phyloP scores from a whole-genome alignment of 2,888 invertebrate species.

The Drosophila mulleri region DNA sequence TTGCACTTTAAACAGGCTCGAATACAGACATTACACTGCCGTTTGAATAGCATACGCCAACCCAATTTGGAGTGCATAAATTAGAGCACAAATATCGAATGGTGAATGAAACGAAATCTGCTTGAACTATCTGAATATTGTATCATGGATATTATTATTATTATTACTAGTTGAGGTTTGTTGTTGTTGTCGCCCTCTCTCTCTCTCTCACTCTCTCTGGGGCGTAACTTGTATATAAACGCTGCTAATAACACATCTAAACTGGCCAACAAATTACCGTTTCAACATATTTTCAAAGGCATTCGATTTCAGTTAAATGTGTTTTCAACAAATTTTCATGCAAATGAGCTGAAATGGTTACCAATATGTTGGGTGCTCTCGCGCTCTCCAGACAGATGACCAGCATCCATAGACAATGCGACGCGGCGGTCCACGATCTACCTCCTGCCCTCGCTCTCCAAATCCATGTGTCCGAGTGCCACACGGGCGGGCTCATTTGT shows the following conservation, averaged over 20 bases:
- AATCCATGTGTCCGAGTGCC: slow-evolving; percentile 24
- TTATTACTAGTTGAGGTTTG: neutral
- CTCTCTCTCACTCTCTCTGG: slow-evolving; percentile 10
- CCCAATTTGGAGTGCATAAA: slow-evolving; percentile 70
- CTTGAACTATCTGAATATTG: slow-evolving; percentile 29
- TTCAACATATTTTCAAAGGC: slow-evolving; percentile 62
- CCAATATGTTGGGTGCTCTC: slow-evolving; percentile 13
- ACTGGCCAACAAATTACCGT: slow-evolving; percentile 80
- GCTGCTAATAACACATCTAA: slow-evolving; percentile 77
- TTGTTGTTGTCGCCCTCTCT: neutral
- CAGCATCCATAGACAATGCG: slow-evolving; percentile 75
- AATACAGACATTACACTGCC: slow-evolving; percentile 79
- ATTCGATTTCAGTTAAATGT: slow-evolving; percentile 72
- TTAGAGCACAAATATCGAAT: slow-evolving; percentile 56
- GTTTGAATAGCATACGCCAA: slow-evolving; percentile 70
- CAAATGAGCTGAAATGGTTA: slow-evolving; percentile 59
- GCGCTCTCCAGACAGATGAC: slow-evolving; percentile 66
- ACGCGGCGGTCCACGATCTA: slow-evolving; percentile 66
- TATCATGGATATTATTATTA: slow-evolving; percentile 28
- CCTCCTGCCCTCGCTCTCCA: neutral
- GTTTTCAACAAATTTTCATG: slow-evolving; percentile 77
- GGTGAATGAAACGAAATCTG: slow-evolving; percentile 46
- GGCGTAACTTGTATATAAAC: slow-evolving; percentile 77
- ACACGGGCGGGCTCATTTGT: slow-evolving; percentile 77
- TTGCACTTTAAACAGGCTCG: slow-evolving; percentile 73